Conservation (phyloP, 2,888 invertebrate species). For the Eristalinus aeneus region DNA sequence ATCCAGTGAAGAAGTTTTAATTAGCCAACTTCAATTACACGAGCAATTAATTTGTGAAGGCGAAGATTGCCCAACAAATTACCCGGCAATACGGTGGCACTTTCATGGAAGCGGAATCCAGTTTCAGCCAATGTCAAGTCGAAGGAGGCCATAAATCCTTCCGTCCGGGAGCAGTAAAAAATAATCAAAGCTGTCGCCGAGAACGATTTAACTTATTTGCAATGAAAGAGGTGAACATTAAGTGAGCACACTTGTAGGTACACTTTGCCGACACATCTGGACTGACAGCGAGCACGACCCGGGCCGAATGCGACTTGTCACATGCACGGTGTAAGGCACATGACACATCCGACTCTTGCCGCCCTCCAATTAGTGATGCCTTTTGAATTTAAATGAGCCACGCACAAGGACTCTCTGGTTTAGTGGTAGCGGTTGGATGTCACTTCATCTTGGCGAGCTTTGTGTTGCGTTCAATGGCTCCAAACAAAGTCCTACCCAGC, state of each 20-base stretch:
- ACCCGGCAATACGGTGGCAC: conserved; percentile 30
- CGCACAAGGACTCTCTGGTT: conserved; percentile 64
- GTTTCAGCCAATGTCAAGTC: conserved; percentile 42
- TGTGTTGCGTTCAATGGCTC: conserved; percentile 64
- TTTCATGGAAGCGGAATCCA: conserved; percentile 33
- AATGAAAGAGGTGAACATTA: conserved; percentile 39
- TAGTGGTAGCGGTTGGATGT: conserved; percentile 61
- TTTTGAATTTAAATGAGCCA: conserved; percentile 71
- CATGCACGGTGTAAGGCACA: conserved; percentile 38
- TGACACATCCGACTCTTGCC: conserved; percentile 20
- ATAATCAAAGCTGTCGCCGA: conserved; percentile 57
- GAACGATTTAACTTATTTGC: conserved; percentile 39
- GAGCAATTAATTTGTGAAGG: conserved; percentile 59
- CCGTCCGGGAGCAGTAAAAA: conserved; percentile 50
- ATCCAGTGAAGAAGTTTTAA: conserved; percentile 60
- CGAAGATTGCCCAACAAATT: conserved; percentile 64
- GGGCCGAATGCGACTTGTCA: conserved; percentile 29
- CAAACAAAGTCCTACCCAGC: conserved; percentile 50
- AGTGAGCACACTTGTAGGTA: conserved; percentile 3
- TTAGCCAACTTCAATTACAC: conserved; percentile 69
- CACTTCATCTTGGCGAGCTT: conserved; percentile 67
- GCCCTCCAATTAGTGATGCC: conserved; percentile 65
- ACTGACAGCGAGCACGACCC: conserved; percentile 22
- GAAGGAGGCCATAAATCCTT: conserved; percentile 57
- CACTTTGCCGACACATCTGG: conserved; percentile 8